Conservation (phyloP, 2,797 vertebrate genomes). For the Podargus strigoides region DNA sequence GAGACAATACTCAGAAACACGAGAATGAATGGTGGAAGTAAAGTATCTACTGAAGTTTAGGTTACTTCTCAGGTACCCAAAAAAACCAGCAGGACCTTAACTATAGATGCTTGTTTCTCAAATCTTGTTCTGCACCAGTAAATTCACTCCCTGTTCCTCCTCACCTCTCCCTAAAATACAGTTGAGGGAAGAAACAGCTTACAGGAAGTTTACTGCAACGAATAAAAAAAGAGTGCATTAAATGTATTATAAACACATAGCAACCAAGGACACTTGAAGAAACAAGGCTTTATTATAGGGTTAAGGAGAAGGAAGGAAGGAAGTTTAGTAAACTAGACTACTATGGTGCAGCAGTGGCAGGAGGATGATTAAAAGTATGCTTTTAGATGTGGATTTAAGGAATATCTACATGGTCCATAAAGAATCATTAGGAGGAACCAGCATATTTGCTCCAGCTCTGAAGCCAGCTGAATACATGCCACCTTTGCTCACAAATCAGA, state of each 20-base stretch:
- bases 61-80: neutral
- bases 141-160: neutral
- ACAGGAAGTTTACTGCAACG: neutral
- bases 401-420: neutral
- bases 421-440: neutral
- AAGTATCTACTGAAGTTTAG: neutral
- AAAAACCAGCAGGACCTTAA: neutral
- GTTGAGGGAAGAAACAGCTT: neutral
- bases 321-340: neutral
- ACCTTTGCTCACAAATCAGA: neutral
- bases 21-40: neutral
- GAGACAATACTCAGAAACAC: neutral
- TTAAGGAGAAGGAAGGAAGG: neutral
- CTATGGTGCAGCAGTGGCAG: neutral
- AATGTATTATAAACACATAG: neutral
- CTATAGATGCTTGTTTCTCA: neutral
- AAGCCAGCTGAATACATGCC: neutral
- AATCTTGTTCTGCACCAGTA: neutral
- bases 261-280: neutral
- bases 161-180: neutral
- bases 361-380: neutral
- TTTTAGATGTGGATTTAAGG: neutral
- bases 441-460: neutral
- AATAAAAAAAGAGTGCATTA: neutral
- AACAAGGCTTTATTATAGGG: neutral